A percentile compares a stretch with the other conserved stretches of the same genome.
phyloP scores from a whole-genome alignment of 1,140 invertebrate species.

The Solen grandis region DNA sequence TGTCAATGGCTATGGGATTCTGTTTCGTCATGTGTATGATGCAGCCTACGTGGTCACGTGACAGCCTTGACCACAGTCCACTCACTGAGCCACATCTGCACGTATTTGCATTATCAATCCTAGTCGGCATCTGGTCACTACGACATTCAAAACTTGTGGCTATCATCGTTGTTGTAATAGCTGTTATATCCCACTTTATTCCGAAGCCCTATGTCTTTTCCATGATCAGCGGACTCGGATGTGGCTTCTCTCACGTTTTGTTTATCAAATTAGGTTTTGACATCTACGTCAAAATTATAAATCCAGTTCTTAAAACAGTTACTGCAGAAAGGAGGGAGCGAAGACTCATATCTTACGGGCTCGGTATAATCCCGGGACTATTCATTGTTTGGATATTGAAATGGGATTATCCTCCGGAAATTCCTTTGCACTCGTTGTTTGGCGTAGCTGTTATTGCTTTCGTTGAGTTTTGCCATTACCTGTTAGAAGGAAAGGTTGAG shows the following conservation, averaged over 20 bases:
- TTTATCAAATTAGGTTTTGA: constrained; percentile 57
- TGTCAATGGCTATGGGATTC: constrained; percentile 61
- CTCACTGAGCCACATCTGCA: constrained; percentile 42
- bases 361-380: constrained; percentile 55
- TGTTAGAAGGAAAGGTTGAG: constrained; percentile 38
- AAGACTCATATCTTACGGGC: constrained; percentile 33
- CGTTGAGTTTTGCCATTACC: constrained; percentile 47
- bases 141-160: constrained; percentile 27
- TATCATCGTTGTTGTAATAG: constrained; percentile 11
- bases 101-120: constrained; percentile 30
- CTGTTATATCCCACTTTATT: constrained; percentile 1
- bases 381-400: constrained; percentile 18
- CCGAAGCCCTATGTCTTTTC: constrained; percentile 31
- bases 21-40: constrained; percentile 55
- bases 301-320: constrained; percentile 42
- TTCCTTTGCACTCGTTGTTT: not conserved
- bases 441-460: not conserved
- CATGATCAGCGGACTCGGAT: constrained; percentile 51
- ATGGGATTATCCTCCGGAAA: constrained; percentile 30
- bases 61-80: not conserved
- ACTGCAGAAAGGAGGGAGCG: constrained; percentile 1
- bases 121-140: constrained; percentile 44
- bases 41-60: constrained; percentile 25
- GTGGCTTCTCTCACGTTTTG: constrained; percentile 53
- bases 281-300: constrained; percentile 39